Percentiles rank a stretch among this genome's conserved stretches.
phyloP scores from a whole-genome alignment of 2,797 vertebrate genomes.

The Yasuhikotakia modesta region DNA sequence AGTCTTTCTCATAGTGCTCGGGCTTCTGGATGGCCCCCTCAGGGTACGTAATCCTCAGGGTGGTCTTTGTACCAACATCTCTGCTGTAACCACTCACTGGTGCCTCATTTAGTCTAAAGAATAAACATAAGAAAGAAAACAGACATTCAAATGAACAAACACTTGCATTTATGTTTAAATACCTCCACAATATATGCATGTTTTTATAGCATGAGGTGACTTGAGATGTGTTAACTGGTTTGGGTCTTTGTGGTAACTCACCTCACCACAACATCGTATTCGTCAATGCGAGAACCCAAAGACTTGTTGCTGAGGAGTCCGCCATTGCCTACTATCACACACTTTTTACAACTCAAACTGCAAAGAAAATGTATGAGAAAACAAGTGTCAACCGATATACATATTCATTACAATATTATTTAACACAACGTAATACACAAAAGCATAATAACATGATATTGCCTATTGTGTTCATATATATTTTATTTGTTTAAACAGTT shows the following conservation, averaged over 20 bases:
- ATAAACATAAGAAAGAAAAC: neutral
- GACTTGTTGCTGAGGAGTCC: slow-evolving; percentile 97
- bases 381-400: neutral
- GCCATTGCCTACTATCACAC: slow-evolving; percentile 94
- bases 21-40: slow-evolving; percentile 95
- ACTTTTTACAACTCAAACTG: slow-evolving; percentile 91
- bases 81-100: slow-evolving; percentile 87
- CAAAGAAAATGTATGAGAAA: slow-evolving; percentile 23
- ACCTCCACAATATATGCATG: neutral
- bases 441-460: too few species aligned
- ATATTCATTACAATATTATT: neutral
- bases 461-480: too few species aligned
- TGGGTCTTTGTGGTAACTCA: slow-evolving; percentile 69
- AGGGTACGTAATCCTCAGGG: slow-evolving; percentile 94
- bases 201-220: neutral
- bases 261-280: slow-evolving; percentile 95
- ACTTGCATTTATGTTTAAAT: neutral
- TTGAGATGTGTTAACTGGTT: neutral
- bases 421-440: neutral
- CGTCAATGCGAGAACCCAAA: slow-evolving; percentile 89
- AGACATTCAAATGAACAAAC: neutral
- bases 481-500: neutral
- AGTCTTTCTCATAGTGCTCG: slow-evolving; percentile 91
- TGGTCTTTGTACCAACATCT: slow-evolving; percentile 96
- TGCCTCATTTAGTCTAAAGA: slow-evolving; percentile 89